phyloP scores from a whole-genome alignment of 2,797 vertebrate species.

The Pseudochirops corinnae region DNA sequence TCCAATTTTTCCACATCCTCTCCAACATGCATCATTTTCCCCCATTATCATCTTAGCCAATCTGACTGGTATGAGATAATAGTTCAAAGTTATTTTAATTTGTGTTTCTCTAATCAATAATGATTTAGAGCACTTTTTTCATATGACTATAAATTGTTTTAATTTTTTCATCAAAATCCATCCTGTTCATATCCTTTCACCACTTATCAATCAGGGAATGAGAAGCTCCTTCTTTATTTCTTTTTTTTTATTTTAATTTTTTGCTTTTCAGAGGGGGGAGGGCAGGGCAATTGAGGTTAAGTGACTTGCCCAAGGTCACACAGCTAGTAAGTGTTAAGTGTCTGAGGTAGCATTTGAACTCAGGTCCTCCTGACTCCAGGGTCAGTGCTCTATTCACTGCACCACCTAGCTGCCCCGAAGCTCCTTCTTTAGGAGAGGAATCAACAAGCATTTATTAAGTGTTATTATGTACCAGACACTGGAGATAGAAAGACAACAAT shows the following conservation, averaged over 20 bases:
- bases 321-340: no score
- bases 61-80: background rate
- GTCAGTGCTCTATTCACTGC: no score
- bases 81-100: background rate
- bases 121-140: background rate
- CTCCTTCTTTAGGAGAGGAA: background rate
- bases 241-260: no score
- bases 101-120: background rate
- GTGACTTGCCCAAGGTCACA: no score
- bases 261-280: no score
- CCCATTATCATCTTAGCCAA: background rate
- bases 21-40: background rate
- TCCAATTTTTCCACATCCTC: background rate
- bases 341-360: no score
- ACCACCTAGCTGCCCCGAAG: background rate
- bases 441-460: background rate
- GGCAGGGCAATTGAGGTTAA: no score
- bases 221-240: background rate
- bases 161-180: background rate
- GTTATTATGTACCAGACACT: background rate
- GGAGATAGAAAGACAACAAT: background rate
- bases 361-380: no score
- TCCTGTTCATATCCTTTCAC: background rate
- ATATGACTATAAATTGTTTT: background rate
- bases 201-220: background rate